Percentiles rank a stretch among this genome's conserved stretches.
Conservation (phyloP, 2,113 vertebrate species). For the Psilopsiagon aurifrons region DNA sequence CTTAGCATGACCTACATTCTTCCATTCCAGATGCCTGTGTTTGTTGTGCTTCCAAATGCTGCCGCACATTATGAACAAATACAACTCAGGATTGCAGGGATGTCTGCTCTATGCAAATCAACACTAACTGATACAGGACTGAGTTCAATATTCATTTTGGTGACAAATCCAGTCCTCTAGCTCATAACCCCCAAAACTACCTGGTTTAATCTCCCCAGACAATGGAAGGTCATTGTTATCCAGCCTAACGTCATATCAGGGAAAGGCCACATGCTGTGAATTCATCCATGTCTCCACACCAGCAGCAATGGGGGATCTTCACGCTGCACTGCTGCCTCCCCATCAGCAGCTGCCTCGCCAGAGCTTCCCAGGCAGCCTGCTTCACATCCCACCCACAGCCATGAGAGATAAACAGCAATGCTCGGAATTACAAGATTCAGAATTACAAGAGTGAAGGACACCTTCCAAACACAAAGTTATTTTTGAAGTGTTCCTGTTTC, state of each 20-base stretch:
- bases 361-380: background rate
- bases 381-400: background rate
- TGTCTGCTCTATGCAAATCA: background rate
- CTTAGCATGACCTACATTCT: conserved; percentile 15
- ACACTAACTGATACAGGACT: background rate
- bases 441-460: background rate
- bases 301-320: background rate
- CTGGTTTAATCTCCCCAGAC: background rate
- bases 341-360: accelerated
- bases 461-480: background rate
- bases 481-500: background rate
- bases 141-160: background rate
- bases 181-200: background rate
- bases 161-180: background rate
- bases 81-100: background rate
- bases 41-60: background rate
- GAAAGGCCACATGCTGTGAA: background rate
- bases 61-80: background rate
- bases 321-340: background rate
- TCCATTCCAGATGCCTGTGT: background rate
- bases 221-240: background rate
- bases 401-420: accelerated
- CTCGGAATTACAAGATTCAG: accelerated
- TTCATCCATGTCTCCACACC: background rate
- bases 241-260: background rate